Evolutionary conservation across 2,113 vertebrate species (phyloP).

Genomic region (Prionailurus bengalensis): DNA sequence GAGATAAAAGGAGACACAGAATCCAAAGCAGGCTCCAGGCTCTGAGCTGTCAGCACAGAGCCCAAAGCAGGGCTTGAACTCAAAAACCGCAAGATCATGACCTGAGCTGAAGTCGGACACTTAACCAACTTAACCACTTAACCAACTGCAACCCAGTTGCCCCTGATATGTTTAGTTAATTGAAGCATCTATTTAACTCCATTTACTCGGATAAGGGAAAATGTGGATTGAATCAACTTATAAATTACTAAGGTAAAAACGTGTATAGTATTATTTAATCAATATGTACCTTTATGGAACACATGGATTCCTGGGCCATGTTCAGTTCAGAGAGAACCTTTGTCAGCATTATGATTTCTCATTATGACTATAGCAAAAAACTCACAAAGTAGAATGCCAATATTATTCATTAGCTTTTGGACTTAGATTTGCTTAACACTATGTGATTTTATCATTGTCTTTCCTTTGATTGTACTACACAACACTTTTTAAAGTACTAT

Average conservation of each 20-base stretch:
- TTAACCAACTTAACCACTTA: too few relatives aligned
- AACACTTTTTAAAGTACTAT: neutral
- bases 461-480: neutral
- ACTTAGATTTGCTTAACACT: neutral
- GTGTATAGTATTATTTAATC: neutral
- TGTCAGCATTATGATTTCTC: neutral
- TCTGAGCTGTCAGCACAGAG: too few relatives aligned
- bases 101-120: too few relatives aligned
- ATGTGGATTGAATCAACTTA: neutral
- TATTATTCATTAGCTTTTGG: neutral
- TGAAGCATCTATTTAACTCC: neutral
- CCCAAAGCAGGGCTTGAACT: too few relatives aligned
- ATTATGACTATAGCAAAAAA: neutral
- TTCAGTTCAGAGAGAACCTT: neutral
- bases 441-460: neutral
- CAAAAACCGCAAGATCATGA: too few relatives aligned
- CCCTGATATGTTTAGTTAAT: neutral
- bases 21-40: too few relatives aligned
- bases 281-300: neutral
- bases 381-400: neutral
- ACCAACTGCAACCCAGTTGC: too few relatives aligned
- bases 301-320: neutral
- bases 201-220: neutral
- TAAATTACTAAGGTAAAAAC: constrained; percentile 18
- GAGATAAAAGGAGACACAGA: too few relatives aligned